These are phyloP conservation scores for Brachycybe producta DNA, from an alignment of 2,888 invertebrate species.

Conservation along the genomic window DNA sequence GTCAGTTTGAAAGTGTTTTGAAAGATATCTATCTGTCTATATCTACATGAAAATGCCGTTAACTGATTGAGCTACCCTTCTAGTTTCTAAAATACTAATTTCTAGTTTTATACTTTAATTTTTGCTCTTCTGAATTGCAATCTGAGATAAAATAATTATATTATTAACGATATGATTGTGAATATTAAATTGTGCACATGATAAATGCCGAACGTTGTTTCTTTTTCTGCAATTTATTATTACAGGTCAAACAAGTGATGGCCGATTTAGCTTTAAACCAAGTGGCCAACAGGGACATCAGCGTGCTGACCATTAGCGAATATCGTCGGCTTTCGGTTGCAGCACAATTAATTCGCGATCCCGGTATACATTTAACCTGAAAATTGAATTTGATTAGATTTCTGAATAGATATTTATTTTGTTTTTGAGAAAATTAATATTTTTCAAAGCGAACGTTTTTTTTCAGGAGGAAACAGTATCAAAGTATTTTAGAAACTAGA, in stretches of 20 bases:
- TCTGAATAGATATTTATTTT: neutral
- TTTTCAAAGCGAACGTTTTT: no score
- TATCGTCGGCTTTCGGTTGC: slow-evolving; percentile 80
- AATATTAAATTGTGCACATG: neutral
- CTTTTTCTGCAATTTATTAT: neutral
- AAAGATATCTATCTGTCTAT: no score
- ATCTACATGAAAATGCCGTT: no score
- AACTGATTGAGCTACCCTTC: no score
- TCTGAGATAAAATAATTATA: no score
- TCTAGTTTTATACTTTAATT: no score
- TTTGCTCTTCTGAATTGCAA: no score
- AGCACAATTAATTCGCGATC: slow-evolving; percentile 83
- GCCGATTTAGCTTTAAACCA: slow-evolving; percentile 86
- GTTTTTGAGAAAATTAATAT: no score
- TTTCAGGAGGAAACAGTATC: neutral
- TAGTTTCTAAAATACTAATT: no score
- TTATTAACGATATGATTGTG: slow-evolving; percentile 4
- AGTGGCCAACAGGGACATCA: slow-evolving; percentile 63
- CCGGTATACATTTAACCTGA: no score
- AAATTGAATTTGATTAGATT: slow-evolving; percentile 20
- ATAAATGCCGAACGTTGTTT: neutral
- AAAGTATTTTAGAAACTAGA: neutral
- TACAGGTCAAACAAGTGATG: slow-evolving; percentile 55
- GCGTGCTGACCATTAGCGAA: slow-evolving; percentile 75
- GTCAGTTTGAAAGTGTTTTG: no score